Evolutionary conservation across 2,888 invertebrate genomes (phyloP), one percentile per base, ranked within the genome.

Genomic region (Drosophila niveifrons): DNA sequence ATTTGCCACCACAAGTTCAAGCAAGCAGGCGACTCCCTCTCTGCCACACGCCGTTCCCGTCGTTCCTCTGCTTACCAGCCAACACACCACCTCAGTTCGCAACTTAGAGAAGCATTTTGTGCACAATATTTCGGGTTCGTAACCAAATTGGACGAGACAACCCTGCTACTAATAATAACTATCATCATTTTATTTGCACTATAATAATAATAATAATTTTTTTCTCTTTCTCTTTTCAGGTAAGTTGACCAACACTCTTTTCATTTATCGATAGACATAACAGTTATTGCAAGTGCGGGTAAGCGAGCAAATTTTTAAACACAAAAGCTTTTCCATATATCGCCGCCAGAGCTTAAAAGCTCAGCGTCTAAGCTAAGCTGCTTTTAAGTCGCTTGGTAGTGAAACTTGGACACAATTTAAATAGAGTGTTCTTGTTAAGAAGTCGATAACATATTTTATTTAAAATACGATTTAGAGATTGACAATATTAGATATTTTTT

Each of bases 81-180:
- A 36, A 2, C 48, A 43, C 8, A 57, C 44, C 8, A 52, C 18
- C n/a, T 52, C 61, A 1, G n/a, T 28, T 11, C 58, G 61, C 58
- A 43, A 41, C 39, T 46, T 64, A 36, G 75, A 82, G 2, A 69
- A 53, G 34, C 82, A 78, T 36, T 69, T 75, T 65, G 64, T 69
- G 9, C 75, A 80, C 8, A 34, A 63, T n/a, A 0, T 48, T 9
- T 17, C 57, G 23, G 82, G 79, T 79, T 82, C 78, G 79, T 79
- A 18, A 23, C 52, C 3, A 34, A 34, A 18, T 43, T 23, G 23
- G 23, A 23, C 4, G n/a, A n/a, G n/a, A n/a, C n/a, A 48, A 13
- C 28, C 55, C 3, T n/a, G 15, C 31, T 17, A 6, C 8, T 31
- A 23, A 23, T 23, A 23, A 23, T 6, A 23, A 4, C 10, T 10